Base-by-base conservation (phyloP, 2,888 invertebrate genomes). In the Troilus luridus region DNA sequence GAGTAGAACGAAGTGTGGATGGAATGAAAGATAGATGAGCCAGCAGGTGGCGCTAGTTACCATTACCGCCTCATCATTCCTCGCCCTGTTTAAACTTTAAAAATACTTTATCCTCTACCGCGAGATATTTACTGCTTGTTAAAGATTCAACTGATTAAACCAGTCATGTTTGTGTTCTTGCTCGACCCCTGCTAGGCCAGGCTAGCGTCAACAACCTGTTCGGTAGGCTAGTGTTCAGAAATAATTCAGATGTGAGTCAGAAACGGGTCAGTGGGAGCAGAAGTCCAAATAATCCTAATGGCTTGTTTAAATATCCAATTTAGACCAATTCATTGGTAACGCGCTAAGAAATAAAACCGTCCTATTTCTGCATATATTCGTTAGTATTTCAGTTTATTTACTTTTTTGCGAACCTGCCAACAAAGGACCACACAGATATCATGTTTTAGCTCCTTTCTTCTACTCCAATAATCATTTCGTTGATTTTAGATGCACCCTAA, bases 1-100 rank as follows among this genome's bases (percentile, higher is more conserved):
- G 41, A 41, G 41, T 41, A 41, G 41, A 41, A 41, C 41, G 41
- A 41, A 17, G 72, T 17, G 24, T 19, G 6, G 17, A 77, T 12
- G 14, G 27, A 27, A 67, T 67, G 67, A 67, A 67, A 67, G 24
- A 67, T 67, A 67, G 67, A 67, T 67, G 67, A 67, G 67, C 5
- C 2, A 67, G 24, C 24, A 27, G 24, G 12, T 67, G 14, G 14
- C 14, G 24, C 5, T 27, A 24, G 24, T 67, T 67, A 67, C 67
- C 24, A 77, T 77, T 77, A 77, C 41, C 72, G 27, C 72, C 27
- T 77, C 72, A 77, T 77, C 72, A 77, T 77, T 77, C 72, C 72
- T 77, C 27, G 17, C 7, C 19, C 72, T 77, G 17, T 27, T 77
- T 41, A 77, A 77, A 77, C 72, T 41, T 77, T 77, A 77, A 77